phyloP scores from a whole-genome alignment of 2,888 invertebrate species.

The Aspidapion aeneum region DNA sequence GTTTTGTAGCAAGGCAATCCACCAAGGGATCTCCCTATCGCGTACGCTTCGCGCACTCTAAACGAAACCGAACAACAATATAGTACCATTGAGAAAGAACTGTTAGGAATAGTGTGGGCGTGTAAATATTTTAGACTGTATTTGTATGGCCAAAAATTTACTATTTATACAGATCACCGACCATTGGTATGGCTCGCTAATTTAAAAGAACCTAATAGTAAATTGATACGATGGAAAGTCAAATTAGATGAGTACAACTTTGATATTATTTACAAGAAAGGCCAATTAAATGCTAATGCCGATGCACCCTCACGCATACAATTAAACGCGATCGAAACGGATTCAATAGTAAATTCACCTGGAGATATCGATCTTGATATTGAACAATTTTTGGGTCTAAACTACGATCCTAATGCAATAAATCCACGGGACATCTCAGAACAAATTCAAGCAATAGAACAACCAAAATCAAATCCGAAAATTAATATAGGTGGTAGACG shows the following conservation, averaged over 20 bases:
- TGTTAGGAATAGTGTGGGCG: background rate
- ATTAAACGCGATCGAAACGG: no score
- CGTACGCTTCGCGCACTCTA: background rate
- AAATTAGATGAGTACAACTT: background rate
- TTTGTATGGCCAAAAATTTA: background rate
- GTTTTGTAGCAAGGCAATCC: background rate
- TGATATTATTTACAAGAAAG: background rate
- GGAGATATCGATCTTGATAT: background rate
- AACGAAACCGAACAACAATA: background rate
- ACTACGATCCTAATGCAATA: background rate
- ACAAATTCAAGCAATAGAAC: no score
- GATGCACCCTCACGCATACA: background rate
- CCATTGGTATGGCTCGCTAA: background rate
- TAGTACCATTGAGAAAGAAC: background rate
- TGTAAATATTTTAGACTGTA: background rate
- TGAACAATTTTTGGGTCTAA: conserved; percentile 2
- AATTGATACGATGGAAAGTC: background rate
- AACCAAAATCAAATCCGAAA: no score
- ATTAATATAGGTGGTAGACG: no score
- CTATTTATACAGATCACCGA: background rate
- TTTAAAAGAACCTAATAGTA: background rate
- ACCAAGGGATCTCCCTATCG: background rate
- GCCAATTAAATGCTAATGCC: background rate
- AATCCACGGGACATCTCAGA: no score
- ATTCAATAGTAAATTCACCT: conserved; percentile 4